Percentiles rank a stretch among this genome's conserved stretches.
phyloP scores from a whole-genome alignment of 2,888 invertebrate genomes.

The Norana najaformis region DNA sequence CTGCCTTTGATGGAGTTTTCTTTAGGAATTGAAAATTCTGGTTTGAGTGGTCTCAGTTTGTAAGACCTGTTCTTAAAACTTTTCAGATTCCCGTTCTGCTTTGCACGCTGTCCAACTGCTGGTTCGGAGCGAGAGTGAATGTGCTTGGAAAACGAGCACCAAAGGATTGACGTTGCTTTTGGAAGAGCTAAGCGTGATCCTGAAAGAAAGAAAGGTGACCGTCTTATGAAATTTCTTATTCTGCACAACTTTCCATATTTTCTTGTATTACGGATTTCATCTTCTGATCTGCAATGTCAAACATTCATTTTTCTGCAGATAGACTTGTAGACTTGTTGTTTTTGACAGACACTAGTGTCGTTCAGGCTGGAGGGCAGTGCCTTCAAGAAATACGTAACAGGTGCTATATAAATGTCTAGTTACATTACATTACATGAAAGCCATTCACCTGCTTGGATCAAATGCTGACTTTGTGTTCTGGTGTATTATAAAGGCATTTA shows the following conservation, averaged over 20 bases:
- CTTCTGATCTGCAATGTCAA: background rate
- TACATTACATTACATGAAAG: background rate
- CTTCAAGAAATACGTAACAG: background rate
- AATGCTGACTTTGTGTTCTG: background rate
- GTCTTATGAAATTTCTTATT: background rate
- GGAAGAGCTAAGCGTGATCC: background rate
- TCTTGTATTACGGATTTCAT: background rate
- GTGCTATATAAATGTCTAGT: background rate
- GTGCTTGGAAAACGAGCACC: slow-evolving; percentile 1
- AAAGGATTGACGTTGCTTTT: background rate
- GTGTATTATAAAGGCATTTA: too few relatives aligned
- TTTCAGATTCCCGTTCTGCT: background rate
- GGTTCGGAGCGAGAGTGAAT: background rate
- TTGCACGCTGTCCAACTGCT: background rate
- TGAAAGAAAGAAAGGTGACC: background rate
- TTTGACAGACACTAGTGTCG: background rate
- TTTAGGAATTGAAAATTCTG: background rate
- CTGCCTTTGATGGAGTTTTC: background rate
- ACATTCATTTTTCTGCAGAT: background rate
- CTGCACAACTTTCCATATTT: background rate
- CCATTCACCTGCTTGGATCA: background rate
- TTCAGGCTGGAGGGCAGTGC: background rate
- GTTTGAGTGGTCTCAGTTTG: background rate
- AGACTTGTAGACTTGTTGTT: too few relatives aligned
- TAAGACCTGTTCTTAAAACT: background rate